Percentiles rank a stretch among this genome's conserved stretches.
Evolutionary conservation across 2,888 invertebrate species (phyloP).

Genomic region (Athetis lepigone): DNA sequence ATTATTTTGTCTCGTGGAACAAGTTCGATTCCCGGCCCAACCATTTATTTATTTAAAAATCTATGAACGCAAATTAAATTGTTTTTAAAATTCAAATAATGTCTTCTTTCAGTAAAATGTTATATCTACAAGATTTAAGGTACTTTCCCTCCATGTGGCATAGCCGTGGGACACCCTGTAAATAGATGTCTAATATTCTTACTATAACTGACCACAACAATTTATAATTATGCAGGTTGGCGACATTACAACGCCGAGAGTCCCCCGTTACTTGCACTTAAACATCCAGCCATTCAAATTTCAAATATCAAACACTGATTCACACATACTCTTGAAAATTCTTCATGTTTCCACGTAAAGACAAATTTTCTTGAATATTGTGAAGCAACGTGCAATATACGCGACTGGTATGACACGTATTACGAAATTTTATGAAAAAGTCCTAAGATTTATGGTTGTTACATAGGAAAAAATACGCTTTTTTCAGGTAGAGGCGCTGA

Average conservation of each 20-base stretch:
- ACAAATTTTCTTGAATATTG: constrained; percentile 64
- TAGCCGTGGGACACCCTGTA: no score
- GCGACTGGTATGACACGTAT: constrained; percentile 62
- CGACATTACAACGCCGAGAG: constrained; percentile 24
- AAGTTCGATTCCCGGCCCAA: no score
- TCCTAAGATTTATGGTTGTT: constrained; percentile 61
- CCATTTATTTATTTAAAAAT: no score
- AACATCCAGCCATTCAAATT: constrained; percentile 68
- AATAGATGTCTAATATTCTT: neutral
- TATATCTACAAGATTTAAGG: no score
- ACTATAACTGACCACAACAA: neutral
- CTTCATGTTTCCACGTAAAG: constrained; percentile 62
- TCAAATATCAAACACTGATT: constrained; percentile 68
- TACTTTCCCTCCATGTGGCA: no score
- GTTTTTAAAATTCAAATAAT: no score
- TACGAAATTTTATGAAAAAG: constrained; percentile 63
- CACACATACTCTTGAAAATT: constrained; percentile 62
- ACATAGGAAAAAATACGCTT: constrained; percentile 55
- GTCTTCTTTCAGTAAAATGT: no score
- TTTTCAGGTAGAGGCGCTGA: constrained; percentile 44
- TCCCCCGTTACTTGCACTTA: constrained; percentile 44
- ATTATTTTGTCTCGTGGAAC: no score
- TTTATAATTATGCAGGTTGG: constrained; percentile 41
- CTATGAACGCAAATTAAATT: no score
- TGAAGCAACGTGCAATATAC: constrained; percentile 59